Conservation (phyloP, 2,888 invertebrate species). For the Mylabris sibirica region DNA sequence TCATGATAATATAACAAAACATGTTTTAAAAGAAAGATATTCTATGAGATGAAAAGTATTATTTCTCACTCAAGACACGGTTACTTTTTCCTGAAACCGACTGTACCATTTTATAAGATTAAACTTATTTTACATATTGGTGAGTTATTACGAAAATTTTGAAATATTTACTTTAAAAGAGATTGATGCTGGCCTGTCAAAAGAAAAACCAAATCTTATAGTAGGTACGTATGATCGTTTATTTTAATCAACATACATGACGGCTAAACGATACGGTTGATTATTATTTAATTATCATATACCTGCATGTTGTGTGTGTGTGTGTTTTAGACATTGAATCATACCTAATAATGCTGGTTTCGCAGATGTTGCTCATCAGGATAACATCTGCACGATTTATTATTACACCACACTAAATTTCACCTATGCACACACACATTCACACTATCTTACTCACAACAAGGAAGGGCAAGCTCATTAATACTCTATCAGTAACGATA, state of each 20-base stretch:
- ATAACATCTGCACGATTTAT: conserved; percentile 35
- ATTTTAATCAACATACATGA: conserved; percentile 43
- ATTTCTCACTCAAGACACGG: too few species aligned
- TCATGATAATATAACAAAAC: too few species aligned
- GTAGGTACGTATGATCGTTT: conserved; percentile 36
- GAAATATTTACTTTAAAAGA: conserved; percentile 25
- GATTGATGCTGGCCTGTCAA: conserved; percentile 29
- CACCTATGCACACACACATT: background rate
- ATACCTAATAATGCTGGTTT: conserved; percentile 17
- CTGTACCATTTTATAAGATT: too few species aligned
- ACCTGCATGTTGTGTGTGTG: conserved; percentile 17
- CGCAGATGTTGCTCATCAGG: conserved; percentile 25
- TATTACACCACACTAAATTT: conserved; percentile 9
- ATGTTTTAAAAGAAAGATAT: too few species aligned
- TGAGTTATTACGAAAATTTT: conserved; percentile 23
- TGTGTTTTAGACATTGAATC: conserved; percentile 26
- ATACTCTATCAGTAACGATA: background rate
- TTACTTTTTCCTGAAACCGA: too few species aligned
- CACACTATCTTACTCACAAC: background rate
- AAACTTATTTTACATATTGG: too few species aligned
- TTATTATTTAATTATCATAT: conserved; percentile 30
- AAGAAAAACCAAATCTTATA: conserved; percentile 13
- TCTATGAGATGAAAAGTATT: too few species aligned
- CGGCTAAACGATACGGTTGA: conserved; percentile 30
- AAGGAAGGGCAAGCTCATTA: background rate